Evolutionary conservation across 2,888 invertebrate genomes (phyloP), one percentile per base, ranked within the genome.

Genomic region (Dryococelus australis): DNA sequence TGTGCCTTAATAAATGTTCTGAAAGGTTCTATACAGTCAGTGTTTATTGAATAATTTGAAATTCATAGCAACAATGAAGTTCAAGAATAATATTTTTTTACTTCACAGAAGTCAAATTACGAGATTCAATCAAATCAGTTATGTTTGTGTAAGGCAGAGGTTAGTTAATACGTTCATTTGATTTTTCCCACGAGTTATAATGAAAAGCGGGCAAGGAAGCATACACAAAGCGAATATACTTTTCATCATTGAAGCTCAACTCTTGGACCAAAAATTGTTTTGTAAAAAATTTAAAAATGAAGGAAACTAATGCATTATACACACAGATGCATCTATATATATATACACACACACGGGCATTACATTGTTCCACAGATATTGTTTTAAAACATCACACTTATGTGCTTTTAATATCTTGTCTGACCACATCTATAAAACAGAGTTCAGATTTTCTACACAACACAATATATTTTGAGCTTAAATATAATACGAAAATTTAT

Each of bases 81-180:
- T 83, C 83, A 83, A 83, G 83, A 83, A 83, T 83, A 83, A 83
- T 83, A 83, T 43, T 65, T 65, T 47, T 65, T 83, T 83, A 83
- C 83, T 83, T 83, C 83, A 83, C 83, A 83, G 83, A 83, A 83
- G 83, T 83, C 83, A 83, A 83, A 43, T 83, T 83, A 83, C 83
- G 43, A 83, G 28, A 83, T 83, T 43, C 83, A 83, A 83, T 83
- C 83, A 83, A 83, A 83, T 83, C 83, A 83, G 83, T 83, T 28
- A 43, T 43, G 43, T 83, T 28, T 83, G 83, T 83, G 83, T 83
- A 83, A 83, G 83, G 83, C 83, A 83, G 83, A 83, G 83, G 83
- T 83, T 43, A 83, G 83, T 83, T 65, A 65, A 65, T 65, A 65
- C 65, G 43, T 83, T 83, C 28, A 83, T 83, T 43, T 83, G 16